Percentiles rank a stretch among this genome's conserved stretches.
Conservation (phyloP, 2,888 invertebrate genomes). For the Pedicia rivosa region DNA sequence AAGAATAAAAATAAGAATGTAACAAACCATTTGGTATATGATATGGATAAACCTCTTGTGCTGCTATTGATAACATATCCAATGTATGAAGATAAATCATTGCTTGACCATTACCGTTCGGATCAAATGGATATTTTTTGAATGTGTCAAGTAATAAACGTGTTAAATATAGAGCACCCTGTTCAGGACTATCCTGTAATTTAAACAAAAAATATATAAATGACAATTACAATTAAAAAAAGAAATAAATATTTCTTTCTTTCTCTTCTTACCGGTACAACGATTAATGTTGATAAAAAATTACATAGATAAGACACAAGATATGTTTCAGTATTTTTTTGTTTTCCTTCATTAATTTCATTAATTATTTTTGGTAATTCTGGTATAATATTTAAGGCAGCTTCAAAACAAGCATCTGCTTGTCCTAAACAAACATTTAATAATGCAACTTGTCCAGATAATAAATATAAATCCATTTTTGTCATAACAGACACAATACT, state of each 20-base stretch:
- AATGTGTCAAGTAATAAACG: constrained; percentile 68
- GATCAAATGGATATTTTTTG: constrained; percentile 55
- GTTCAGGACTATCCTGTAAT: constrained; percentile 72
- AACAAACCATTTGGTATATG: constrained; percentile 54
- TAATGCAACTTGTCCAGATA: constrained; percentile 78
- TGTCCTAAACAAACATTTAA: constrained; percentile 83
- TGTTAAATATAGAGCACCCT: constrained; percentile 67
- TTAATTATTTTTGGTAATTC: constrained; percentile 57
- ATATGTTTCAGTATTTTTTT: constrained; percentile 54
- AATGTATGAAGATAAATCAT: constrained; percentile 58
- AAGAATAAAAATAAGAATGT: constrained; percentile 18
- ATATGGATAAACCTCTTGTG: constrained; percentile 72
- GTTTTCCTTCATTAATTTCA: constrained; percentile 53
- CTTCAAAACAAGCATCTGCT: constrained; percentile 90
- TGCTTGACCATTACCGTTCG: constrained; percentile 46
- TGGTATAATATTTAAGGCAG: constrained; percentile 62
- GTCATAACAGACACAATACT: constrained; percentile 68
- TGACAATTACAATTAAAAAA: not conserved
- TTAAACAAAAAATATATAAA: not conserved
- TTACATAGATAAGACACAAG: constrained; percentile 54
- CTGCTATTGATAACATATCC: constrained; percentile 60
- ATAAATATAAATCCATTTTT: constrained; percentile 68
- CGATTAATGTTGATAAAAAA: constrained; percentile 64
- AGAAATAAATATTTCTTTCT: not conserved
- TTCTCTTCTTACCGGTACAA: constrained; percentile 51